Base-by-base conservation (phyloP, 2,888 invertebrate genomes). In the Digitonthophagus gazella region DNA sequence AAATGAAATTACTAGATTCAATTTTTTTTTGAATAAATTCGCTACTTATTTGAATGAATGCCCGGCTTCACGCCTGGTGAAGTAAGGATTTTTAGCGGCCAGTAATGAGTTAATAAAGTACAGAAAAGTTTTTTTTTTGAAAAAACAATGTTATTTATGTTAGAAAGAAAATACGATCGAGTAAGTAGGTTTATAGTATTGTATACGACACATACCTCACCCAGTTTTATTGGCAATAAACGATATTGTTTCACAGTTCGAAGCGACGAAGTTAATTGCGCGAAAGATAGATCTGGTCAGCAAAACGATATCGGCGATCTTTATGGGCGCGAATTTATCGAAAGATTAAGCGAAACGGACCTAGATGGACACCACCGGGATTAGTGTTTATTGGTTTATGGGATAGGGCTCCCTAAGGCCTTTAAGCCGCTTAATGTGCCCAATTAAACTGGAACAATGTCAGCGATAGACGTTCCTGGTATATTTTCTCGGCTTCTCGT, bases 271-370 rank as follows among this genome's bases (percentile, higher is more conserved):
- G 15, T 61, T 61, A 61, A 61, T 61, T 61, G 61, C 61, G 61
- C 18, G 61, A 61, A 19, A 20, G 61, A 20, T 61, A 18, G 61
- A 61, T 20, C 18, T 20, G 61, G 61, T 61, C 61, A 61, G 61
- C 61, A 61, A 20, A 15, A 61, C 61, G 61, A 19, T 61, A 61
- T 16, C 61, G 4, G 18, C 20, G 16, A 61, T 61, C 61, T 61
- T 61, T 61, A 61, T 20, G 61, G 61, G 19, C 18, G 61, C 61
- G 20, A 61, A 61, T 61, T 61, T 61, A 61, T 61, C 61, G 61
- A 61, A 61, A 61, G 61, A 61, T 61, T 61, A 61, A 44, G 28
- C 28, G 28, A 11, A 11, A 44, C 28, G 11, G 28, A 44, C 28
- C 28, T 44, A 44, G 28, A 44, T 44, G 28, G 28, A 44, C 28